Conservation (phyloP, 1,140 invertebrate species). For the Drosophila punjabiensis region DNA sequence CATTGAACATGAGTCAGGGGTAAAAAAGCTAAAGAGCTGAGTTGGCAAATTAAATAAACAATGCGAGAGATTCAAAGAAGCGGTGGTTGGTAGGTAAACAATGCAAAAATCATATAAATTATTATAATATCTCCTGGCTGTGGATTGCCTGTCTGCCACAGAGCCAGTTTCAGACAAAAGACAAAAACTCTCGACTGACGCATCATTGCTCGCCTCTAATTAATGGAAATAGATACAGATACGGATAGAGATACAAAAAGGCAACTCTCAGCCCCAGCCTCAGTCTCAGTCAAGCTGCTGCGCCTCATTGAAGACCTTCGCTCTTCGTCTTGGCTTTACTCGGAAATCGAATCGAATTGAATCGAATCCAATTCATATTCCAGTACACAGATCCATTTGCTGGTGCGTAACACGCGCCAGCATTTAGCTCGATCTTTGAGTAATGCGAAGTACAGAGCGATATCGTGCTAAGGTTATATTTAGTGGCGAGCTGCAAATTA, state of each 20-base stretch:
- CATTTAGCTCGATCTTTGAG: constrained; percentile 16
- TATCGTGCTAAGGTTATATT: constrained; percentile 27
- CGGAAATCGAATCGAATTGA: constrained; percentile 45
- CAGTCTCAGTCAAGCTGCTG: constrained; percentile 38
- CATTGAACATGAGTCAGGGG: constrained; percentile 57
- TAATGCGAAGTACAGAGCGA: constrained; percentile 30
- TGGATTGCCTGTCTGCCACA: neutral
- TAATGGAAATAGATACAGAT: constrained; percentile 58
- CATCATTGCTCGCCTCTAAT: constrained; percentile 42
- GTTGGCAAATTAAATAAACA: constrained; percentile 52
- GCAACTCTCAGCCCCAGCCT: constrained; percentile 39
- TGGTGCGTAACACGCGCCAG: constrained; percentile 40
- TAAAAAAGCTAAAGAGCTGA: constrained; percentile 44
- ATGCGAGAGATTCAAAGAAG: constrained; percentile 30
- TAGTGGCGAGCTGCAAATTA: constrained; percentile 37
- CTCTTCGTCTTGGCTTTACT: constrained; percentile 37
- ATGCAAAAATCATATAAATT: constrained; percentile 57
- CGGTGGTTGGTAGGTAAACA: constrained; percentile 41
- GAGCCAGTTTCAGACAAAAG: constrained; percentile 44
- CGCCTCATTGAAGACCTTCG: constrained; percentile 69
- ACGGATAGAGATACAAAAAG: constrained; percentile 27
- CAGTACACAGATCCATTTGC: constrained; percentile 16
- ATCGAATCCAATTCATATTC: constrained; percentile 31
- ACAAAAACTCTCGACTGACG: constrained; percentile 26
- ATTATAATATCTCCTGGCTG: constrained; percentile 45